A percentile compares a stretch with the other conserved stretches of the same genome.
These are phyloP conservation scores for Acleris emargana DNA, from an alignment of 2,888 invertebrate species.

Conservation along the genomic window DNA sequence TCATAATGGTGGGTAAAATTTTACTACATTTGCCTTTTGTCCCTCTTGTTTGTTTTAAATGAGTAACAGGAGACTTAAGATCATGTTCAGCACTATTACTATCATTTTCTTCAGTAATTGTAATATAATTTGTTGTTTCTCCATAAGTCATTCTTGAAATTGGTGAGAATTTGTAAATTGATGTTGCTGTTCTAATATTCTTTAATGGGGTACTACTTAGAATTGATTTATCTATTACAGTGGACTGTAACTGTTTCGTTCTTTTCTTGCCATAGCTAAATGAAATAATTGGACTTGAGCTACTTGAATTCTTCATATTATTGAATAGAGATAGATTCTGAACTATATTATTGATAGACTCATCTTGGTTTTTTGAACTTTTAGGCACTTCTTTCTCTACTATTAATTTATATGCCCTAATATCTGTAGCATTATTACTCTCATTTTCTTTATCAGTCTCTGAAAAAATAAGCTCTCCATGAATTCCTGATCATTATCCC, in stretches of 20 bases:
- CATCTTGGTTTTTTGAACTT: constrained; percentile 51
- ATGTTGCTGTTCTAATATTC: constrained; percentile 65
- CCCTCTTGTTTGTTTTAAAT: constrained; percentile 30
- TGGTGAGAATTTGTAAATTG: constrained; percentile 73
- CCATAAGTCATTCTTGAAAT: constrained; percentile 51
- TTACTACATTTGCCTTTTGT: constrained; percentile 25
- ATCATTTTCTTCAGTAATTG: constrained; percentile 48
- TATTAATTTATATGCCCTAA: constrained; percentile 59
- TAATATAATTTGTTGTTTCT: constrained; percentile 46
- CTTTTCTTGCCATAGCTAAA: constrained; percentile 24
- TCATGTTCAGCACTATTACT: constrained; percentile 44
- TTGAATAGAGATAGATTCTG: constrained; percentile 58
- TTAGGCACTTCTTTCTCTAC: constrained; percentile 57
- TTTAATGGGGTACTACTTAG: constrained; percentile 72
- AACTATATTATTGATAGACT: constrained; percentile 67
- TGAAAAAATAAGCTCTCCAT: constrained; percentile 46
- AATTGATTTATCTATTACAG: constrained; percentile 57
- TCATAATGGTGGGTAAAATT: neutral
- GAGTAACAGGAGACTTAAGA: constrained; percentile 39
- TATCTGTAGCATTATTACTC: constrained; percentile 51
- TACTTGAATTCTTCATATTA: constrained; percentile 45
- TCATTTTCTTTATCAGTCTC: constrained; percentile 72
- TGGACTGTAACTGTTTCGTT: constrained; percentile 43
- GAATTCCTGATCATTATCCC: neutral
- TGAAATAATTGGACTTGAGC: constrained; percentile 45